Conservation (phyloP, 2,888 invertebrate genomes). For the Drosophila anomalata region DNA sequence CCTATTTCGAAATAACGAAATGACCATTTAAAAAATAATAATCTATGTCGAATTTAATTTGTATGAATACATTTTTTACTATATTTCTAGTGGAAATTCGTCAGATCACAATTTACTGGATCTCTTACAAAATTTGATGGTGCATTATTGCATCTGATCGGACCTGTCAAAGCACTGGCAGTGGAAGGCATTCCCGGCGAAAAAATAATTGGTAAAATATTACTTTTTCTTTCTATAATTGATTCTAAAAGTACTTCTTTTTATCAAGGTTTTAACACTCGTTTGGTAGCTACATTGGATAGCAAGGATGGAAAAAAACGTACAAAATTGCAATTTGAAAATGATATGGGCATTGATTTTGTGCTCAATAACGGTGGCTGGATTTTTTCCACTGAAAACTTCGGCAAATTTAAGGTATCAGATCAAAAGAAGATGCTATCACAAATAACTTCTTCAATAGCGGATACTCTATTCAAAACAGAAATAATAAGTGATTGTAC, state of each 20-base stretch:
- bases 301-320: constrained; percentile 86
- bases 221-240: neutral
- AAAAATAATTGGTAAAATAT: constrained; percentile 81
- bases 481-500: constrained; percentile 81
- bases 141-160: constrained; percentile 87
- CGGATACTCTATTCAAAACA: constrained; percentile 82
- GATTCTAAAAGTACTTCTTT: neutral
- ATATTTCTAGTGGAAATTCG: constrained; percentile 69
- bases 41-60: too few relatives aligned
- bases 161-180: constrained; percentile 85
- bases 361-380: constrained; percentile 85
- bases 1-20: too few relatives aligned
- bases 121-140: constrained; percentile 85
- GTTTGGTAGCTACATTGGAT: constrained; percentile 88
- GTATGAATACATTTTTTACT: neutral
- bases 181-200: constrained; percentile 84
- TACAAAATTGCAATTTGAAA: constrained; percentile 85
- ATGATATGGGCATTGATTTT: constrained; percentile 88
- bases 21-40: too few relatives aligned
- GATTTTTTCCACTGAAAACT: constrained; percentile 82
- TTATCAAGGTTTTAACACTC: constrained; percentile 86
- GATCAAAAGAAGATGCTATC: constrained; percentile 78
- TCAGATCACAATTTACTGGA: constrained; percentile 71
- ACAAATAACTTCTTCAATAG: constrained; percentile 79
- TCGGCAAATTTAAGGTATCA: constrained; percentile 67